Evolutionary conservation across 1,140 invertebrate genomes (phyloP), one percentile per base, ranked within the genome.

Genomic region (Drosophila rufa): DNA sequence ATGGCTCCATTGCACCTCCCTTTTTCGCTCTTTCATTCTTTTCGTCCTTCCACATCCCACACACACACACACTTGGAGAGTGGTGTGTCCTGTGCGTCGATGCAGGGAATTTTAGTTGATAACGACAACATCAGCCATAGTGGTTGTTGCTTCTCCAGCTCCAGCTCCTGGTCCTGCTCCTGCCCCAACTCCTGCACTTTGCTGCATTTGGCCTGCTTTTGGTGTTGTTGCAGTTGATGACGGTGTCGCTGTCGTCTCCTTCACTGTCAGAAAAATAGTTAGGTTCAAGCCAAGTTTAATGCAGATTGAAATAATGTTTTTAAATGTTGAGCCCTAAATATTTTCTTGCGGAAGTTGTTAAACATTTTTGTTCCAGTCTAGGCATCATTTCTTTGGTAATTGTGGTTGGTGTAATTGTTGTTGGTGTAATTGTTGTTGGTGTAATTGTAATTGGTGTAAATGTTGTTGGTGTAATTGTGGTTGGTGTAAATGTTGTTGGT

Each of bases 101-200:
- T 87, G 84, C 84, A 71, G 70, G 68, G 80, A 84, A 87, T 87
- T 87, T 89, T 80, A 80, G 84, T 87, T 87, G 84, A 87, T 87
- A 87, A 87, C 77, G 67, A 77, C 77, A 80, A 79, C 70, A 61
- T 73, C 77, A 74, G 56, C 47, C 40, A 40, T 14, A 73, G 51
- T 46, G 42, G 58, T 14, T 53, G 40, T 48, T 77, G 45, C 48
- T 46, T 27, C 30, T 12, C 3, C 14, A 55, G 12, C 25, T 30
- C 2, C 15, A 8, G 15, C 47, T 48, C 15, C 4, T 42, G 46
- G 11, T 65, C 47, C 51, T 48, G 42, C 15, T 55, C 19, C 30
- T 59, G 50, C 48, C 66, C 17, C 46, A 53, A 4, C 36, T 46
- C 12, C 27, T 36, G 36, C 36, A 9, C 8, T 38, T 33, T 43